Percentiles rank a stretch among this genome's conserved stretches.
Conservation (phyloP, 1,140 invertebrate species). For the Leptinotarsa defecta region DNA sequence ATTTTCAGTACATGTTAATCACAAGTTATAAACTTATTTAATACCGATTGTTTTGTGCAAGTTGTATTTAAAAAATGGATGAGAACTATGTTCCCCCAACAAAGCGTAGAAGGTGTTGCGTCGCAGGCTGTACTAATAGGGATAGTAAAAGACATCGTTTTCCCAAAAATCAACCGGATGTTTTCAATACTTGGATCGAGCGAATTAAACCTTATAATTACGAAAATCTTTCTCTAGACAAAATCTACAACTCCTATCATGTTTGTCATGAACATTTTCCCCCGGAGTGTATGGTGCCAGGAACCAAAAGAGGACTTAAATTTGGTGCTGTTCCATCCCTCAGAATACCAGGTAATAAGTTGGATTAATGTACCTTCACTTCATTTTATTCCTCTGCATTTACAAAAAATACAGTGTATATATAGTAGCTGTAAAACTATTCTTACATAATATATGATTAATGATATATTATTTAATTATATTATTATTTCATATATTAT, state of each 20-base stretch:
- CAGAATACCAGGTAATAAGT: not conserved
- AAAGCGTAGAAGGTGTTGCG: not conserved
- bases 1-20: no score
- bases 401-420: not conserved
- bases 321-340: not conserved
- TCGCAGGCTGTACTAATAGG: not conserved
- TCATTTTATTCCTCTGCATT: not conserved
- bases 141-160: not conserved
- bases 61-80: no score
- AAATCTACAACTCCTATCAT: not conserved
- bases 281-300: not conserved
- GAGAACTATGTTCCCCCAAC: no score
- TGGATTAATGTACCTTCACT: not conserved
- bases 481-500: no score
- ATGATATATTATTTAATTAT: no score
- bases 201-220: not conserved
- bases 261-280: constrained; percentile 6
- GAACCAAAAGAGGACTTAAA: constrained; percentile 1
- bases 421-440: no score
- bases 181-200: not conserved
- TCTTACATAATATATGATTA: no score
- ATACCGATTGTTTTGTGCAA: no score
- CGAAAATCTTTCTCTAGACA: not conserved
- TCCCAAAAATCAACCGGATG: not conserved
- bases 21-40: no score